These are phyloP conservation scores for Gallinago nigripennis DNA, from an alignment of 2,797 vertebrate species.

Conservation along the genomic window DNA sequence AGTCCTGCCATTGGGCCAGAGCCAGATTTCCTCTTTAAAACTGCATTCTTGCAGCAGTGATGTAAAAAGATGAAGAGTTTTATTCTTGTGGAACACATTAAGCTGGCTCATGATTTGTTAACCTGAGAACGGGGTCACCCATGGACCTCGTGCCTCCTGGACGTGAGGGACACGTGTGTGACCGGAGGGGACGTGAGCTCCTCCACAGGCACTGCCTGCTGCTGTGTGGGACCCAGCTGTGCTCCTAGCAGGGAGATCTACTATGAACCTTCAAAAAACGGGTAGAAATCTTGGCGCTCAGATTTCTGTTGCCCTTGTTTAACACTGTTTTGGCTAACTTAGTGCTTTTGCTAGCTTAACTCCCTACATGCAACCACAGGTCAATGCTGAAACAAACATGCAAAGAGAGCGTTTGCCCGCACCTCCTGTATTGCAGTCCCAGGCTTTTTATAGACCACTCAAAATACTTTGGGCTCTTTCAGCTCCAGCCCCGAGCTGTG, in stretches of 20 bases:
- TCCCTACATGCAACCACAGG: not conserved
- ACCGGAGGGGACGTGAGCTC: fast-evolving
- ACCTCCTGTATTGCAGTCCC: not conserved
- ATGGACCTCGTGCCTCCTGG: not conserved
- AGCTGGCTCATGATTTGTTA: not conserved
- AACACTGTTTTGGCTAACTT: not conserved
- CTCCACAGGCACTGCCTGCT: not conserved
- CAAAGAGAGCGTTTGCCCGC: not conserved
- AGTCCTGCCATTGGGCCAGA: not conserved
- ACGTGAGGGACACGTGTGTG: fast-evolving
- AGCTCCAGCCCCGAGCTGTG: not conserved
- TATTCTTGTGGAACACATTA: not conserved
- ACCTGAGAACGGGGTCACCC: not conserved
- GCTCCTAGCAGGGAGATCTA: not conserved
- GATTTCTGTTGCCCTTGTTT: not conserved
- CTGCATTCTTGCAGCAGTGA: not conserved
- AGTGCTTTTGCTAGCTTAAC: not conserved
- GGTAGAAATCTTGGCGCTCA: not conserved
- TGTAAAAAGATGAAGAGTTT: not conserved
- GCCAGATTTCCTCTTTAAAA: not conserved
- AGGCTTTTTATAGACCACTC: not conserved
- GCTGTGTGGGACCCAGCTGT: not conserved
- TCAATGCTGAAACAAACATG: not conserved
- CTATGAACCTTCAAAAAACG: not conserved
- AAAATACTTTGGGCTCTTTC: not conserved